Conservation (phyloP, 1,140 invertebrate genomes). For the Caenorhabditis inopinata region DNA sequence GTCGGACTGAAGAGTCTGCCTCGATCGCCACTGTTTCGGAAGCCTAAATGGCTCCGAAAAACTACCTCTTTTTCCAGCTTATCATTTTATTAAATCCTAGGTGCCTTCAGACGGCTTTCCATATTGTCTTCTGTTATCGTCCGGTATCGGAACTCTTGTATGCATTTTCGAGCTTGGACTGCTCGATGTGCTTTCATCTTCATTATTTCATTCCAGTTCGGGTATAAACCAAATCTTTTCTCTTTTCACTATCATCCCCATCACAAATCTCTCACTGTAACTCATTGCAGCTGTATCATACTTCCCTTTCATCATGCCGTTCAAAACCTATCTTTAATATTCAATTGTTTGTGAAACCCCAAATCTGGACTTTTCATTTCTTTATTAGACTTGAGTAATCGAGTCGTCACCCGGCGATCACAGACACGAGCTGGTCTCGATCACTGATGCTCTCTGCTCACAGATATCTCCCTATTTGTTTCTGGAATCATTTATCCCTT, state of each 20-base stretch:
- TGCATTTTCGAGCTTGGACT: neutral
- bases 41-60: neutral
- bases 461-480: neutral
- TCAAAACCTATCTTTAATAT: slow-evolving; percentile 2
- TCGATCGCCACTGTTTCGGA: neutral
- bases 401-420: neutral
- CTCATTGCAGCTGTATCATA: slow-evolving; percentile 10
- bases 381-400: neutral
- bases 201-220: slow-evolving; percentile 4
- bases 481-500: neutral
- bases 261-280: neutral
- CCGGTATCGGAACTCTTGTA: no score
- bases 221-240: neutral
- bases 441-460: neutral
- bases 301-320: neutral
- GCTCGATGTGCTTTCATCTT: neutral
- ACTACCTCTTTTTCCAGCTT: neutral
- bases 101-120: neutral
- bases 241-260: neutral
- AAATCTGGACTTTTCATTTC: neutral
- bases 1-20: neutral
- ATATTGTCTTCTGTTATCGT: neutral
- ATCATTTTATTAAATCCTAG: slow-evolving; percentile 15
- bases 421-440: neutral
- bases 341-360: neutral